phyloP scores from a whole-genome alignment of 2,888 invertebrate genomes.

The Drosophila maculinotata region DNA sequence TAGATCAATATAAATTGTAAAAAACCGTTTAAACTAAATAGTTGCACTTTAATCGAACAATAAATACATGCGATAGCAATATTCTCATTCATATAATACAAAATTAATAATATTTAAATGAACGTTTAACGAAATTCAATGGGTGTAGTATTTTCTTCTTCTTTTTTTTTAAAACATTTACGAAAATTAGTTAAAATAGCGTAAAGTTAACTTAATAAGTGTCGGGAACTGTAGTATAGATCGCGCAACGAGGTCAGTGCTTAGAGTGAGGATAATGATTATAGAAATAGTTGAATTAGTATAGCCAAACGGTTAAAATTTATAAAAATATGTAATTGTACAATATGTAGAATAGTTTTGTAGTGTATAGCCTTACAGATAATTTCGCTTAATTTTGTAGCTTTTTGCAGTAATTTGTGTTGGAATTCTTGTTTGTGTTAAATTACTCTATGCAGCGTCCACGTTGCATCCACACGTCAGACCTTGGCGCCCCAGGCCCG shows the following conservation, averaged over 20 bases:
- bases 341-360: slow-evolving; percentile 34
- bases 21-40: slow-evolving; percentile 65
- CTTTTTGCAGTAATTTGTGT: slow-evolving; percentile 36
- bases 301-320: slow-evolving; percentile 28
- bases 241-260: slow-evolving; percentile 75
- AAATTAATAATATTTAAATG: slow-evolving; percentile 57
- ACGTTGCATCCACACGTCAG: slow-evolving; percentile 83
- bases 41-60: slow-evolving; percentile 77
- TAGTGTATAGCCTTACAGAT: slow-evolving; percentile 46
- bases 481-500: slow-evolving; percentile 85
- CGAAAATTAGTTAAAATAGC: slow-evolving; percentile 55
- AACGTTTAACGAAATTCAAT: slow-evolving; percentile 57
- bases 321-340: slow-evolving; percentile 17
- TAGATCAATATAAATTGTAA: slow-evolving; percentile 14
- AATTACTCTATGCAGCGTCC: slow-evolving; percentile 84
- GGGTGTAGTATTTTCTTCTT: slow-evolving; percentile 11
- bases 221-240: slow-evolving; percentile 41
- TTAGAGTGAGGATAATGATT: slow-evolving; percentile 59
- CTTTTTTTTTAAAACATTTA: slow-evolving; percentile 19
- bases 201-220: slow-evolving; percentile 59
- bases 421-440: slow-evolving; percentile 61
- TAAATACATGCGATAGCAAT: slow-evolving; percentile 76
- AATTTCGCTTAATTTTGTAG: slow-evolving; percentile 63
- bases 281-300: slow-evolving; percentile 37
- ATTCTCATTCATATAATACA: slow-evolving; percentile 63